phyloP scores from a whole-genome alignment of 2,797 vertebrate genomes.

The Cossypha niveicapilla region DNA sequence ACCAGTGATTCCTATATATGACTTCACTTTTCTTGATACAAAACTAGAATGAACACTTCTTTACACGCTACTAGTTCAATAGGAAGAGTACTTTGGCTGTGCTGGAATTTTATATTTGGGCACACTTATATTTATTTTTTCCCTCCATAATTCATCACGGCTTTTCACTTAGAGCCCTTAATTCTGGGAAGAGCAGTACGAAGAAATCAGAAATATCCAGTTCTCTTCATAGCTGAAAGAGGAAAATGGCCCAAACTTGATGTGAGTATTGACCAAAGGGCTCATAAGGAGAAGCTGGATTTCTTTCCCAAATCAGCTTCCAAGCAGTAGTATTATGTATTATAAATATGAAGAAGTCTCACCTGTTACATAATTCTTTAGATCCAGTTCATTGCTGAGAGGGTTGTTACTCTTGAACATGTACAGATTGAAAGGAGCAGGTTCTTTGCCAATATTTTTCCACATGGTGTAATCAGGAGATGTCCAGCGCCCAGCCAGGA shows the following conservation, averaged over 20 bases:
- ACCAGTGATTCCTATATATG: background rate
- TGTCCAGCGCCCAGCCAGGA: conserved; percentile 95
- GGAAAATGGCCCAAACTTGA: background rate
- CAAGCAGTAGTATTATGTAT: background rate
- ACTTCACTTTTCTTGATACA: background rate
- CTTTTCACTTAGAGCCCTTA: background rate
- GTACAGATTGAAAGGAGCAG: conserved; percentile 93
- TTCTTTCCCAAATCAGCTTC: background rate
- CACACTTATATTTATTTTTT: background rate
- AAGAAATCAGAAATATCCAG: background rate
- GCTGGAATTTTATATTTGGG: background rate
- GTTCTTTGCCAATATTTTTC: conserved; percentile 94
- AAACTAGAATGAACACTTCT: background rate
- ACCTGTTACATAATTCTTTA: conserved; percentile 99
- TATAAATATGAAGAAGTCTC: conserved; percentile 23
- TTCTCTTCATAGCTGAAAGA: background rate
- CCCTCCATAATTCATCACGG: background rate
- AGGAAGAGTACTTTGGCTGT: background rate
- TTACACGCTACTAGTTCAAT: background rate
- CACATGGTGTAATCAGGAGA: conserved; percentile 95
- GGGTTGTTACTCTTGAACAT: conserved; percentile 99
- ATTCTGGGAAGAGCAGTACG: background rate
- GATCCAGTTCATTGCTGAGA: conserved; percentile 94
- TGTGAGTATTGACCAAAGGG: background rate
- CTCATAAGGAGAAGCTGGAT: background rate